A percentile compares a stretch with the other conserved stretches of the same genome.
phyloP scores from a whole-genome alignment of 1,140 invertebrate species.

The Cydia pomonella region DNA sequence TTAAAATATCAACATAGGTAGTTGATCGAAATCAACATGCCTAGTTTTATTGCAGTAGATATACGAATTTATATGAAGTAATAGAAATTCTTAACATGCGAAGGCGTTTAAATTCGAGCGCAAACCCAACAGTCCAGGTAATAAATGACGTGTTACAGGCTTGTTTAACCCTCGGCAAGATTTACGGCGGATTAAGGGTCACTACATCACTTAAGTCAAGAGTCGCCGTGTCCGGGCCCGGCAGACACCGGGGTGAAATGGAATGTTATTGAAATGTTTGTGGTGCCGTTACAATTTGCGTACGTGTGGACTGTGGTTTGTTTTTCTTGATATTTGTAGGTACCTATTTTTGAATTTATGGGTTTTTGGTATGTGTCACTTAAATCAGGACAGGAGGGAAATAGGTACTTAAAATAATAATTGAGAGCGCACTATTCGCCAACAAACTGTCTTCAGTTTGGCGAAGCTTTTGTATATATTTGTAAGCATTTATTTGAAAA shows the following conservation, averaged over 20 bases:
- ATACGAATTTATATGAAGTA: too few relatives aligned
- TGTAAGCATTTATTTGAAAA: too few relatives aligned
- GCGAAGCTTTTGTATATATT: too few relatives aligned
- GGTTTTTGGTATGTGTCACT: neutral
- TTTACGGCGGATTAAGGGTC: conserved; percentile 79
- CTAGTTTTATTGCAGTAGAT: neutral
- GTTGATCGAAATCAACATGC: neutral
- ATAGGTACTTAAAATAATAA: too few relatives aligned
- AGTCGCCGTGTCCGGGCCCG: conserved; percentile 66
- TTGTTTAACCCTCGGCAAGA: conserved; percentile 74
- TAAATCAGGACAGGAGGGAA: too few relatives aligned
- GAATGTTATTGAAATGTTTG: conserved; percentile 53
- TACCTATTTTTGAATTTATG: neutral
- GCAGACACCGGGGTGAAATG: conserved; percentile 34
- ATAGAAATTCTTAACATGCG: neutral
- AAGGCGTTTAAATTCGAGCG: neutral
- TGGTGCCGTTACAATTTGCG: neutral
- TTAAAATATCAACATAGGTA: neutral
- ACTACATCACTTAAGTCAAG: conserved; percentile 74
- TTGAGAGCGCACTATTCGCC: too few relatives aligned
- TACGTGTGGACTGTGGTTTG: neutral
- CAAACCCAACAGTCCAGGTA: conserved; percentile 57
- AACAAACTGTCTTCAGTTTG: too few relatives aligned
- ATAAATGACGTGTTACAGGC: conserved; percentile 69
- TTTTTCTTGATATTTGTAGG: conserved; percentile 10